Conservation (phyloP, 2,888 invertebrate species). For the Synergus japonicus region DNA sequence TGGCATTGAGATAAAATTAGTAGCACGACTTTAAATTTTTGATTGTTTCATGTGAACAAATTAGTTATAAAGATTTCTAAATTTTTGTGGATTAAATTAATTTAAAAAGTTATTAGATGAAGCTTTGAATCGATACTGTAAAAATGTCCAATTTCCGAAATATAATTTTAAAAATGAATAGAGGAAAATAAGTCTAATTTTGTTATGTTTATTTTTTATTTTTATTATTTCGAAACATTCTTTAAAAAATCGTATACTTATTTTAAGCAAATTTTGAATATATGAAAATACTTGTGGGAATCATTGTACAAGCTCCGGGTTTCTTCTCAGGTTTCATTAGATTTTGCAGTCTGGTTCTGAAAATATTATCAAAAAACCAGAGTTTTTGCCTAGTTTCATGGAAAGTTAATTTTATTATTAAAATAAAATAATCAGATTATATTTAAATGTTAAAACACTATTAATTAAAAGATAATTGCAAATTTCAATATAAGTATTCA, state of each 20-base stretch:
- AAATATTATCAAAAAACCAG: too few relatives aligned
- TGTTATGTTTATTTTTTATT: not conserved
- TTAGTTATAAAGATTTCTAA: not conserved
- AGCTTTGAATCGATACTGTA: slow-evolving; percentile 5
- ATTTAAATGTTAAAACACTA: not conserved
- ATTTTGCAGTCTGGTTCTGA: too few relatives aligned
- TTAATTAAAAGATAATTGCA: not conserved
- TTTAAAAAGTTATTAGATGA: not conserved
- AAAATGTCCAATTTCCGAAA: not conserved
- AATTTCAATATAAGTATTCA: not conserved
- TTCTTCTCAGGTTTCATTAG: too few relatives aligned
- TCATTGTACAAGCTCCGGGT: too few relatives aligned
- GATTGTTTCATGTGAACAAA: not conserved
- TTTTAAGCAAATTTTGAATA: not conserved
- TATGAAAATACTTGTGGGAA: not conserved
- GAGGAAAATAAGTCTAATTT: not conserved
- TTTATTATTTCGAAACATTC: not conserved
- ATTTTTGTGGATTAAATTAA: not conserved
- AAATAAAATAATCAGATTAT: not conserved
- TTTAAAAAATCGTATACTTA: not conserved
- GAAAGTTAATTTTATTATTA: slow-evolving; percentile 42
- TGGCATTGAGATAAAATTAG: not conserved
- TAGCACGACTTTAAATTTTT: not conserved
- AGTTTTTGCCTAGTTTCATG: not conserved
- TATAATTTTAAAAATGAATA: not conserved